Conservation (phyloP, 2,113 vertebrate genomes). For the Lampris incognitus region DNA sequence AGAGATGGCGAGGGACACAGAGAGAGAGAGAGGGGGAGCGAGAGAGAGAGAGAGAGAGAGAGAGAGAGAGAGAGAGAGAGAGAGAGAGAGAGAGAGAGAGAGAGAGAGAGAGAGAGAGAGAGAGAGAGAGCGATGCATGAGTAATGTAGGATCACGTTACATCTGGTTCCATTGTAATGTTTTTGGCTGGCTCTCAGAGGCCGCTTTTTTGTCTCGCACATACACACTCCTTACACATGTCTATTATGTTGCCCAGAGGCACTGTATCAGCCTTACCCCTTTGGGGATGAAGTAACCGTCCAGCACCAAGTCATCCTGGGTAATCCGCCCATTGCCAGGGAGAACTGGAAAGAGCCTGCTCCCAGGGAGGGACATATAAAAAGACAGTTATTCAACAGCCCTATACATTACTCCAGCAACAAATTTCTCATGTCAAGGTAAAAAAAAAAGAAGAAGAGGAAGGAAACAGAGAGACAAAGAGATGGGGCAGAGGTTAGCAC, state of each 20-base stretch:
- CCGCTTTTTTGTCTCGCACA: conserved; percentile 28
- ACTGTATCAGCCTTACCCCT: conserved; percentile 84
- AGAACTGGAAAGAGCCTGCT: conserved; percentile 92
- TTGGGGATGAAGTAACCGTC: conserved; percentile 94
- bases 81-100: no score
- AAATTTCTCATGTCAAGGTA: background rate
- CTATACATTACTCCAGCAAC: conserved; percentile 20
- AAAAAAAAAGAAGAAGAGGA: background rate
- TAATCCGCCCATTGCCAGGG: conserved; percentile 91
- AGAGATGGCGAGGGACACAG: no score
- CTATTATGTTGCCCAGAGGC: conserved; percentile 9
- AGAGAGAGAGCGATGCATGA: conserved; percentile 42
- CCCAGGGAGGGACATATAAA: conserved; percentile 60
- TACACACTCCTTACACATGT: conserved; percentile 22
- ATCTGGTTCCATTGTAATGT: conserved; percentile 43
- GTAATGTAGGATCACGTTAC: conserved; percentile 59
- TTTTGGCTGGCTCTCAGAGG: conserved; percentile 23
- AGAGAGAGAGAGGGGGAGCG: no score
- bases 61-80: no score
- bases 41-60: no score
- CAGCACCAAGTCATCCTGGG: conserved; percentile 90
- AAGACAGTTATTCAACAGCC: conserved; percentile 60
- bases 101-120: no score
- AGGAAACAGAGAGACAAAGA: background rate
- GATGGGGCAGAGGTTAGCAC: background rate